Conservation (phyloP, 2,888 invertebrate genomes). For the Eristalinus sepulchralis region DNA sequence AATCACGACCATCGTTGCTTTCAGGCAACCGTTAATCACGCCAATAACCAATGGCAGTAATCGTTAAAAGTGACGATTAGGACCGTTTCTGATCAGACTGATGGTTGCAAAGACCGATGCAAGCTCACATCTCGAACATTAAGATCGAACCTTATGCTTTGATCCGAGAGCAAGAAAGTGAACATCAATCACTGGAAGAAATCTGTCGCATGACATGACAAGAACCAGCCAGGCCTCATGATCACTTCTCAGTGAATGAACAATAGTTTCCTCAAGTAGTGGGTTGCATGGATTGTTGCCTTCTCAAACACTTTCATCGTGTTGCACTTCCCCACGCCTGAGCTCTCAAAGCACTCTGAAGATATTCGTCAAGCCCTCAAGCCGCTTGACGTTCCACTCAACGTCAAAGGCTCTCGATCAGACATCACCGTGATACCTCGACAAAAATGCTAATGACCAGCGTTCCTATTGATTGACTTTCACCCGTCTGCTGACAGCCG, state of each 20-base stretch:
- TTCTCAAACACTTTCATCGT: too few species aligned
- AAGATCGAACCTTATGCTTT: too few species aligned
- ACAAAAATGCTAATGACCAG: not conserved
- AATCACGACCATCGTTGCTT: not conserved
- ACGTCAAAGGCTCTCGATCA: not conserved
- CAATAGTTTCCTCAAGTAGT: not conserved
- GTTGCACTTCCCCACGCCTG: not conserved
- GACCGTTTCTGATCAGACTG: too few species aligned
- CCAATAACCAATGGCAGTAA: too few species aligned
- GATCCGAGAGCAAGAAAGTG: too few species aligned
- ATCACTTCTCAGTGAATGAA: not conserved
- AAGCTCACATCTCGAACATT: too few species aligned
- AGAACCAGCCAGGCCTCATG: not conserved
- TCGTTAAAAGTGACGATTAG: not conserved
- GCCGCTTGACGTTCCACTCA: not conserved
- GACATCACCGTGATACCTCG: not conserved
- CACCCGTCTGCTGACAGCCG: not conserved
- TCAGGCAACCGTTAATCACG: not conserved
- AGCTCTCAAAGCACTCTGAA: not conserved
- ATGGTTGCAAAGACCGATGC: too few species aligned
- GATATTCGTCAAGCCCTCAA: not conserved
- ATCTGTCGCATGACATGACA: not conserved
- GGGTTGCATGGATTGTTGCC: not conserved
- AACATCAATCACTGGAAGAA: too few species aligned
- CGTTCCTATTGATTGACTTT: not conserved